Evolutionary conservation across 1,140 invertebrate genomes (phyloP).

Genomic region (Anoplolepis gracilipes): DNA sequence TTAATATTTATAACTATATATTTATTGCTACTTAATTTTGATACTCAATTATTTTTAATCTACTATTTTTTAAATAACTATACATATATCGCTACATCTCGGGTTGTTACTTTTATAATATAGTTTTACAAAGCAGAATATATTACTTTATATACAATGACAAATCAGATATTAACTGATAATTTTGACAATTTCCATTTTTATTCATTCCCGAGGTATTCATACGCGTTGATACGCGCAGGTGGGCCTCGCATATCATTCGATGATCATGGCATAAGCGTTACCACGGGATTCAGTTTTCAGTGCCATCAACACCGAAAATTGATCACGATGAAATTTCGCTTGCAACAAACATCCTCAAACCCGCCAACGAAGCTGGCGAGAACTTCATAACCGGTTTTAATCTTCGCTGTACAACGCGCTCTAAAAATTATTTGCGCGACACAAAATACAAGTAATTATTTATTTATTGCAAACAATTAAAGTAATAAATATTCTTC

Average conservation of each 20-base stretch:
- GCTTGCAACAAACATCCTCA: not conserved
- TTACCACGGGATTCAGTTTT: conserved; percentile 7
- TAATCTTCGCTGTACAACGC: not conserved
- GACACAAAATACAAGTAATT: not conserved
- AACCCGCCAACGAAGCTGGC: not conserved
- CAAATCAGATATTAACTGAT: not conserved
- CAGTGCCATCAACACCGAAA: conserved; percentile 42
- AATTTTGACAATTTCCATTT: conserved; percentile 21
- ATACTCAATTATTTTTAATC: not conserved
- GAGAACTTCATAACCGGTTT: not conserved
- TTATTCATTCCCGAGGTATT: not conserved
- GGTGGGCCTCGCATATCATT: conserved; percentile 10
- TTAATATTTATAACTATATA: not conserved
- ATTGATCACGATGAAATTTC: conserved; percentile 37
- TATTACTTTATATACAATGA: not conserved
- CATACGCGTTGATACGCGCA: not conserved
- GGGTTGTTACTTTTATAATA: not conserved
- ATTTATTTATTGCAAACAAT: too few species aligned
- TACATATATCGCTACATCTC: not conserved
- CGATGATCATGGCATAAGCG: conserved; percentile 3
- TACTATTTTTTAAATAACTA: too few species aligned
- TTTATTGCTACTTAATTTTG: not conserved
- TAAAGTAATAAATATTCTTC: not conserved
- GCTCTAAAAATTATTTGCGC: not conserved
- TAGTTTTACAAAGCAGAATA: conserved; percentile 6